Base-by-base conservation (phyloP, 2,888 invertebrate genomes). In the Boloria euphrosyne region DNA sequence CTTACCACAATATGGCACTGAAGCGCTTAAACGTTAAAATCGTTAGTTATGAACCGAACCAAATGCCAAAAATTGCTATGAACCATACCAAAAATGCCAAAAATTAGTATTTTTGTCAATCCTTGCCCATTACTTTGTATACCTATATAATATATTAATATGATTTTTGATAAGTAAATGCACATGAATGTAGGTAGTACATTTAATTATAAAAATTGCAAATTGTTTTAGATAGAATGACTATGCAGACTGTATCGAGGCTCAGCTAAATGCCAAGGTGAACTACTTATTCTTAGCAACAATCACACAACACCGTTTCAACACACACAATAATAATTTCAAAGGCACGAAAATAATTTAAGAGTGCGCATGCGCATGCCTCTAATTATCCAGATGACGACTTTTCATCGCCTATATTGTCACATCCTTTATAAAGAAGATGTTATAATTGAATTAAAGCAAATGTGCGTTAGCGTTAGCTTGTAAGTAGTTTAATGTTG, bases 191-290 rank as follows among this genome's bases (percentile, higher is more conserved):
- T 58, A 38, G 58, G 38, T 46, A 44, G 18, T 50, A 51, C 27
- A 58, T 64, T 66, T 51, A 18, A 55, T 18, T 67, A 66, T 65
- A 50, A 61, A 70, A 71, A 63, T 68, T 68, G 66, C 62, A 67
- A 68, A 69, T 69, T 38, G 55, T 67, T 68, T 69, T 69, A 58
- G 67, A 52, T 51, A 59, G 50, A 67, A 67, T 65, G 43, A 52
- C 63, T 68, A 64, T 70, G 66, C 70, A 71, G 66, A 67, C 67
- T 72, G 62, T 73, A 71, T 70, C 67, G 73, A 70, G 70, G 65
- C 50, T 69, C 67, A 77, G 72, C 76, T 83, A 89, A 90, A 90
- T 89, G 90, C 86, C 90, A 90, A 90, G 90, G 90, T 85, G 78
- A 90, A 82, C 89, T 68, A 75, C 81, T 82, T 79, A 77, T 74